These are phyloP conservation scores for Parelbella ahira DNA, from an alignment of 2,888 invertebrate species.

Conservation along the genomic window DNA sequence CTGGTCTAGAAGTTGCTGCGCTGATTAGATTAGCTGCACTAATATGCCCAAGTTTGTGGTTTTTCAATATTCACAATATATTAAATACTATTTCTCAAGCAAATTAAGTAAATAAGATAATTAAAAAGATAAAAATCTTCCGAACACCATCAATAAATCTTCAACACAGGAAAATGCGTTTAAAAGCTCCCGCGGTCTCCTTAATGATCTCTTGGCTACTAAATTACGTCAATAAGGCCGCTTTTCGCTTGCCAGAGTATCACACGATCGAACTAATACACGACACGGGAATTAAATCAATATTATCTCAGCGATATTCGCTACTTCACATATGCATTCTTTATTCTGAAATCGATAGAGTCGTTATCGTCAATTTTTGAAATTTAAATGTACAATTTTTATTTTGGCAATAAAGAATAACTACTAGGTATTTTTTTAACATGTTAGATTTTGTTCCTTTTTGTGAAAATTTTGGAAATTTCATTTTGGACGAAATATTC, in stretches of 20 bases:
- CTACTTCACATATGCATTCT: constrained; percentile 37
- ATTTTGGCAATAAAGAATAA: no score
- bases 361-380: constrained; percentile 20
- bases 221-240: constrained; percentile 26
- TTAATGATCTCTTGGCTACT: constrained; percentile 11
- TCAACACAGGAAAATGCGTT: constrained; percentile 12
- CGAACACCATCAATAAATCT: constrained; percentile 12
- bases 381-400: no score
- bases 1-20: no score
- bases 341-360: constrained; percentile 31
- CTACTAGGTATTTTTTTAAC: no score
- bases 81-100: not conserved
- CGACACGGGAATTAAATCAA: constrained; percentile 39
- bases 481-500: no score
- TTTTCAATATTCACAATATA: no score
- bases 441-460: no score
- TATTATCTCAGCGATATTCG: constrained; percentile 40
- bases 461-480: no score
- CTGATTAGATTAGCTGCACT: no score
- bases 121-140: constrained; percentile 2
- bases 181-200: constrained; percentile 13
- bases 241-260: constrained; percentile 26
- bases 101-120: constrained; percentile 6
- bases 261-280: constrained; percentile 31
- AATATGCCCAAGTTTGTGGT: no score